Percentiles rank a stretch among this genome's conserved stretches.
Evolutionary conservation across 92 coral and sea anemone species (phyloP).

Genomic region (Epizoanthus rinbou): DNA sequence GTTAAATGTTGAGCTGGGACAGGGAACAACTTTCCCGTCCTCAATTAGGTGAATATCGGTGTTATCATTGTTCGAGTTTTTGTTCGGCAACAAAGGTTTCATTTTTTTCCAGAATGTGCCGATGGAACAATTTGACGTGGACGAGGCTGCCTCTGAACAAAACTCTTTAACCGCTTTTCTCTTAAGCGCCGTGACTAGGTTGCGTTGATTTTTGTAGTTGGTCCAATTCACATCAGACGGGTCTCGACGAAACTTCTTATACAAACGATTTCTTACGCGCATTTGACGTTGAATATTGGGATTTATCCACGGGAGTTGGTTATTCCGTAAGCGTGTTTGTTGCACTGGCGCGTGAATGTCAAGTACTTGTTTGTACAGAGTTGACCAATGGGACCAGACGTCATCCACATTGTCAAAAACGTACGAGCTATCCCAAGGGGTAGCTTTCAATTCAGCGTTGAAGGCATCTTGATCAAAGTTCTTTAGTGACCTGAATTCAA

Average conservation of each 20-base stretch:
- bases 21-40: slow-evolving; percentile 51
- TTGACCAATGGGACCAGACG: slow-evolving; percentile 61
- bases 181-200: slow-evolving; percentile 57
- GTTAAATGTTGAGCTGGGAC: slow-evolving; percentile 40
- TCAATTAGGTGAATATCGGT: slow-evolving; percentile 54
- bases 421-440: slow-evolving; percentile 66
- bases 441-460: slow-evolving; percentile 30
- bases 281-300: slow-evolving; percentile 53
- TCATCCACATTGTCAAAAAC: slow-evolving; percentile 55
- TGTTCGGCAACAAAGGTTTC: slow-evolving; percentile 55
- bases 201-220: slow-evolving; percentile 53
- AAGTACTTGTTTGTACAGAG: slow-evolving; percentile 49
- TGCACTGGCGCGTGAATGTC: slow-evolving; percentile 44
- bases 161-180: slow-evolving; percentile 54
- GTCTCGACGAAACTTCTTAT: slow-evolving; percentile 54
- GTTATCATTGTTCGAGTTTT: slow-evolving; percentile 38
- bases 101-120: slow-evolving; percentile 66
- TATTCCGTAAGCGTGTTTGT: slow-evolving; percentile 40
- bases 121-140: slow-evolving; percentile 8
- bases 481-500: slow-evolving; percentile 63
- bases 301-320: slow-evolving; percentile 59
- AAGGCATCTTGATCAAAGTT: slow-evolving; percentile 40
- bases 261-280: slow-evolving; percentile 56
- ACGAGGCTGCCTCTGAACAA: slow-evolving; percentile 52
- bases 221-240: slow-evolving; percentile 55